Evolutionary conservation across 1,140 invertebrate genomes (phyloP), one percentile per base, ranked within the genome.

Genomic region (Apis laboriosa): DNA sequence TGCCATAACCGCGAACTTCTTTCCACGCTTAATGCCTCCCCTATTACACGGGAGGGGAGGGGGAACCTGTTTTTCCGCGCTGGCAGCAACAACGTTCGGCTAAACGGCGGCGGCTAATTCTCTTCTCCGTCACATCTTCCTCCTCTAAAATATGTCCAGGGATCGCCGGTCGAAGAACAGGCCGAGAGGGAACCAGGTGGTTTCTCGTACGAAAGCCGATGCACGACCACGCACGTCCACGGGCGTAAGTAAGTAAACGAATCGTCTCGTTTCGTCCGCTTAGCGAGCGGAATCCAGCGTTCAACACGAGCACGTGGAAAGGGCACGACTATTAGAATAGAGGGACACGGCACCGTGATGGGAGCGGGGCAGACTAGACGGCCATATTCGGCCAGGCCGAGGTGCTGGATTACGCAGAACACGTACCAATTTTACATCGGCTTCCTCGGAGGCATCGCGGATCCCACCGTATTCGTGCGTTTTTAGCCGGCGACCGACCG

Each of bases 331-430:
- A 81, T 81, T 81, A 81, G 79, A 81, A 81, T 81, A 81, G 79
- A 60, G 75, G 79, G 51, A 63, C 34, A 17, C 34, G 28, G 28
- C 56, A 53, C 53, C 17, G 55, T 66, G 56, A 64, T 78, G 81
- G 67, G 75, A 64, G 43, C 66, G 11, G 63, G 64, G 53, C 56
- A 34, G 56, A 58, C 55, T 64, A 77, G 13, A 56, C 34, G 34
- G 80, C 81, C 81, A 83, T 83, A 83, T 83, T 83, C 81, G 81
- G 81, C 21, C 43, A 55, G 63, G 34, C 73, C 67, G 67, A 83
- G 81, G 81, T 83, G 81, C 81, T 83, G 81, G 76, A 83, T 83
- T 83, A 83, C 81, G 81, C 81, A 83, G 81, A 83, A 83, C 81
- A 83, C 81, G 81, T 83, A 83, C 66, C 81, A 77, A 83, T 83